Base-by-base conservation (phyloP, 2,797 vertebrate genomes). In the Hoplostethus mediterraneus region DNA sequence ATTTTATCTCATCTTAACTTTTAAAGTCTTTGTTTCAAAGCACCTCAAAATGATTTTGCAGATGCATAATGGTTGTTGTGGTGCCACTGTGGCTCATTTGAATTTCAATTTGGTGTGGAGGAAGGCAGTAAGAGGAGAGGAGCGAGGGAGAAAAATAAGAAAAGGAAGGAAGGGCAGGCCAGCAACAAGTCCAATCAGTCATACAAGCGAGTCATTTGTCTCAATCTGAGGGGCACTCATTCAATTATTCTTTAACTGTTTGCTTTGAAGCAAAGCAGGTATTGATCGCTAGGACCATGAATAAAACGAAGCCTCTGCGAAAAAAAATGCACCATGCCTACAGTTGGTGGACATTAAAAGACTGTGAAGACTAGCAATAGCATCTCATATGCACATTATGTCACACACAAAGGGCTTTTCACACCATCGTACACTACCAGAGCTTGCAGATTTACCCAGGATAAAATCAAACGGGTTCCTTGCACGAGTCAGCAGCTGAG, bases 151-250 rank as follows among this genome's bases (percentile, higher is more conserved):
- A 58, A 63, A 36, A 13, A 4, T 14, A 44, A 16, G 9, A 14
- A 48, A 79, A 76, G 58, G 75, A 66, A 82, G 74, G 82, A 45
- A 83, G 75, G 73, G 75, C 62, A 31, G 84, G 75, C 74, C 73
- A 33, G 84, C 82, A 88, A 82, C 84, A 78, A 80, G 89, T 88
- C 84, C 89, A 93, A 91, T 94, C 92, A 91, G 88, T 94, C 89
- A 89, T 86, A 92, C 89, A 92, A 87, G 85, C 85, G 84, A 93
- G 91, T 92, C 86, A 90, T 95, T 95, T 93, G 90, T 95, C 90
- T 94, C 91, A 90, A 90, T 94, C 91, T 66, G 87, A 89, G 86
- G 75, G 85, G 78, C 85, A 88, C 83, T 92, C 87, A 82, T 93
- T 94, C 91, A 92, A 88, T 94, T 92, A 92, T 89, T 92, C 89